phyloP scores from a whole-genome alignment of 92 coral and sea anemone species.

The Umimayanthus chanpuru region DNA sequence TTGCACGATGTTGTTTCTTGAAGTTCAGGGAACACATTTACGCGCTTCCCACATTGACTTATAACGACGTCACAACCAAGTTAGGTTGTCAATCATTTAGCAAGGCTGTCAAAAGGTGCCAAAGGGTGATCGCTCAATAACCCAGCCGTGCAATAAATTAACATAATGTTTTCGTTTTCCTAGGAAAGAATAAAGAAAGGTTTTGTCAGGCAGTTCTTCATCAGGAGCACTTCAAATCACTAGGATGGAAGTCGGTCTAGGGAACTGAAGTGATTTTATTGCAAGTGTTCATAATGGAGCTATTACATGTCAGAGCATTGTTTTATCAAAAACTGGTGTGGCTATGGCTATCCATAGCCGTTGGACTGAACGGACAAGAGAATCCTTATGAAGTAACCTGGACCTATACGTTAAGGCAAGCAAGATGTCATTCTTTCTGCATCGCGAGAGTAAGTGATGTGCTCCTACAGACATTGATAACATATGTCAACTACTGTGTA shows the following conservation, averaged over 20 bases:
- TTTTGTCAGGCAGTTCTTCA: neutral
- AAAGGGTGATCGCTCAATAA: conserved; percentile 6
- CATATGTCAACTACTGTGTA: neutral
- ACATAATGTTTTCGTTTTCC: conserved; percentile 29
- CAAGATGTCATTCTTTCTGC: conserved; percentile 35
- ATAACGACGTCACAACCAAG: conserved; percentile 8
- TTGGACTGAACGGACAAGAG: neutral
- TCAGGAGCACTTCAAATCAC: neutral
- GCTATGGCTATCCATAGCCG: neutral
- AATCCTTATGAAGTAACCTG: conserved; percentile 26
- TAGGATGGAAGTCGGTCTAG: neutral
- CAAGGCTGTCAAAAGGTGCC: conserved; percentile 1
- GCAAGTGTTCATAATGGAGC: neutral
- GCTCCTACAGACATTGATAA: too few relatives aligned
- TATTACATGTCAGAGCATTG: neutral
- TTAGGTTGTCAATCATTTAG: neutral
- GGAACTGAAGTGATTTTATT: neutral
- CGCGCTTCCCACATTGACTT: neutral
- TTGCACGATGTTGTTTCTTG: neutral
- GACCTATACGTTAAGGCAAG: conserved; percentile 8
- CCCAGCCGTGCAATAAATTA: neutral
- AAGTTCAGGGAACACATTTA: neutral
- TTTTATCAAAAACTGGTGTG: neutral
- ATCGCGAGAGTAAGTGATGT: conserved; percentile 11
- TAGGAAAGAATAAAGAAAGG: neutral